A percentile compares a stretch with the other conserved stretches of the same genome.
Conservation (phyloP, 2,113 vertebrate genomes). For the Ciconia stormi region DNA sequence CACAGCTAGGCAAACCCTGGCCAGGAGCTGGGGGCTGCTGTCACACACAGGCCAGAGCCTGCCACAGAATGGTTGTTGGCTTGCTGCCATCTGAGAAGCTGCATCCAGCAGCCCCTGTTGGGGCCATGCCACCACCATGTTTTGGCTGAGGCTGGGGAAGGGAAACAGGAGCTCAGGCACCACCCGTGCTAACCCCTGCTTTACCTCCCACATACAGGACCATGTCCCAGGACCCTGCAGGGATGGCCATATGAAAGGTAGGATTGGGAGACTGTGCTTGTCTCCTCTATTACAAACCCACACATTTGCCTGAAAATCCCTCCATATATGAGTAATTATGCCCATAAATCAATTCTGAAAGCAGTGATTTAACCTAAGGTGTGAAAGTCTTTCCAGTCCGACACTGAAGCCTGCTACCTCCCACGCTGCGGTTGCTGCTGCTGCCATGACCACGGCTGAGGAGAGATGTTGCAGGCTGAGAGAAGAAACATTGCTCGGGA, state of each 20-base stretch:
- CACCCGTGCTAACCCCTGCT: not conserved
- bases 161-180: not conserved
- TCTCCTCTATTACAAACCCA: not conserved
- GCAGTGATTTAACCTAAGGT: not conserved
- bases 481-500: not conserved
- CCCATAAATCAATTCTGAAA: not conserved
- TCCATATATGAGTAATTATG: not conserved
- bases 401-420: not conserved
- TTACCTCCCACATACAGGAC: not conserved
- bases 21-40: not conserved
- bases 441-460: not conserved
- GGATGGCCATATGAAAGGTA: not conserved
- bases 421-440: not conserved
- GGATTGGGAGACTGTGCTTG: not conserved
- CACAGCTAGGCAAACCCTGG: not conserved
- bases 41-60: not conserved
- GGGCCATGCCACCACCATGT: fast-evolving
- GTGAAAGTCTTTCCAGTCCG: not conserved
- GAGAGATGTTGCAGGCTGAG: not conserved
- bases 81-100: not conserved
- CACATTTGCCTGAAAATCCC: not conserved
- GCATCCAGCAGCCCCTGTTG: not conserved
- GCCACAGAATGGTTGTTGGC: not conserved
- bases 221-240: fast-evolving
- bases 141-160: not conserved